Evolutionary conservation across 2,113 vertebrate genomes (phyloP).

Genomic region (Leptocoma aspasia): DNA sequence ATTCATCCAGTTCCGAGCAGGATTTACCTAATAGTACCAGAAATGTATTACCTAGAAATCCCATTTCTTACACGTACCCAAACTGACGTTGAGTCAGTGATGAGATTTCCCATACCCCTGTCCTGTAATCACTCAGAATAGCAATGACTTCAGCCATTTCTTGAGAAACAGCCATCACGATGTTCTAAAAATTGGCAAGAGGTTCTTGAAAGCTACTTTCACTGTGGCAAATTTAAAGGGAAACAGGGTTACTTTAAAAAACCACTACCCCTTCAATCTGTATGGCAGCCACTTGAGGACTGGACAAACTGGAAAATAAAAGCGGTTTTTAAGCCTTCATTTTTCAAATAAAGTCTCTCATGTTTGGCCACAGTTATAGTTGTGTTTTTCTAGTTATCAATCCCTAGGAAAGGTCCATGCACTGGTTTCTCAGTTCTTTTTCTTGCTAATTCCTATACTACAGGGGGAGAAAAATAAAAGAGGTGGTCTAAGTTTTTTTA

Average conservation of each 20-base stretch:
- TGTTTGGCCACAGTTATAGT: neutral
- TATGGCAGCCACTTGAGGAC: neutral
- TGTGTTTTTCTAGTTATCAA: neutral
- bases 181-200: neutral
- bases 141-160: neutral
- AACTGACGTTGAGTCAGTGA: neutral
- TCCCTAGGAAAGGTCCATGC: neutral
- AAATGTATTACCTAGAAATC: constrained; percentile 19
- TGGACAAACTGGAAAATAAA: neutral
- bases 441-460: neutral
- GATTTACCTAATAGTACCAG: neutral
- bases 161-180: neutral
- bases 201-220: neutral
- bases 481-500: neutral
- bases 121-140: neutral
- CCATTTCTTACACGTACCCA: neutral
- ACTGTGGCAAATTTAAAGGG: neutral
- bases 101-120: neutral
- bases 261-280: accelerated
- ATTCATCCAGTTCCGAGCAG: neutral
- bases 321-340: neutral
- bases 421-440: neutral
- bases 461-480: neutral
- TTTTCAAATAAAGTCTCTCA: neutral
- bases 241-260: neutral